Evolutionary conservation across 2,113 vertebrate species (phyloP).

Genomic region (Odontophorus gujanensis): DNA sequence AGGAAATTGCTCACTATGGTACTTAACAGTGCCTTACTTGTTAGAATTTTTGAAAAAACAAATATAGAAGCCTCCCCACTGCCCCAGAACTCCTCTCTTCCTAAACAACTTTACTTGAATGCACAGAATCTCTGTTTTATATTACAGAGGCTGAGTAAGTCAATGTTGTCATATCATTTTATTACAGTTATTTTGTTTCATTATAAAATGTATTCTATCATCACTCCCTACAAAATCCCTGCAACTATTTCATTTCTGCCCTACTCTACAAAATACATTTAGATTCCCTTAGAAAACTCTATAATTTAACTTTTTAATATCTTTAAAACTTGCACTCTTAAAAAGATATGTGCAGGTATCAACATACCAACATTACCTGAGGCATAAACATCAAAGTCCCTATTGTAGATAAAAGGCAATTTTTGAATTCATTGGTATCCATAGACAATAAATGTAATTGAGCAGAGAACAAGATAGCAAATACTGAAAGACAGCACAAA

Average conservation of each 20-base stretch:
- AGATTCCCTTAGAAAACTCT: not conserved
- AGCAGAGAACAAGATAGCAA: not conserved
- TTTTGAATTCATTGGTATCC: not conserved
- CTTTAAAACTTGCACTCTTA: not conserved
- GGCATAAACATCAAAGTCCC: not conserved
- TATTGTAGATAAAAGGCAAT: not conserved
- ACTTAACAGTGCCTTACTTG: not conserved
- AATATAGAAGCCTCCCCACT: not conserved
- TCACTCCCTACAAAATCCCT: not conserved
- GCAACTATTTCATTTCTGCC: not conserved
- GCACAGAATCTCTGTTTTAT: not conserved
- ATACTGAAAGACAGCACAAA: not conserved
- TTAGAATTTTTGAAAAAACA: not conserved
- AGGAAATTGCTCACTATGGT: not conserved
- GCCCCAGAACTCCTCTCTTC: not conserved
- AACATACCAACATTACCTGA: not conserved
- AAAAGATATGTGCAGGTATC: not conserved
- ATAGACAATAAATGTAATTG: not conserved
- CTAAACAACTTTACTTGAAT: not conserved
- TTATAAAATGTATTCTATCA: not conserved
- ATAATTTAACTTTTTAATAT: not conserved
- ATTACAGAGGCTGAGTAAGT: not conserved
- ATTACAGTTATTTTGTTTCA: not conserved
- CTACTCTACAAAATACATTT: not conserved
- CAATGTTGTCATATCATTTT: not conserved